phyloP scores from a whole-genome alignment of 2,113 vertebrate species.

The Formicarius rufipectus region DNA sequence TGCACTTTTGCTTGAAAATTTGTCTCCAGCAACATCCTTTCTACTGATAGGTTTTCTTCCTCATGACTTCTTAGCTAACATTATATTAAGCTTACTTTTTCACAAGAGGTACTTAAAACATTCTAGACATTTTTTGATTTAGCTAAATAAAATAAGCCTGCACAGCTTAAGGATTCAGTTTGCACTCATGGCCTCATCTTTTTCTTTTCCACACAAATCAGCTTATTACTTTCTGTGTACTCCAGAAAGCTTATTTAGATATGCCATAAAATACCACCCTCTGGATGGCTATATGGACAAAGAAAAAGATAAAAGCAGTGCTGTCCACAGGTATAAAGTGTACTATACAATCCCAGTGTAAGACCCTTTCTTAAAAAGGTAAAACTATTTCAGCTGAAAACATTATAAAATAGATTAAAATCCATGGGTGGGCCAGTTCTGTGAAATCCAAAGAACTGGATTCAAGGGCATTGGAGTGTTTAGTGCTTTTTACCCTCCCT shows the following conservation, averaged over 20 bases:
- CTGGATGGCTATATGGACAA: not conserved
- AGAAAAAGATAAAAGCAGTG: not conserved
- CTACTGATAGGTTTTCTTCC: not conserved
- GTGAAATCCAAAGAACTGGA: not conserved
- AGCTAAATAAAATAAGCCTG: not conserved
- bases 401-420: not conserved
- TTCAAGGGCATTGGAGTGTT: not conserved
- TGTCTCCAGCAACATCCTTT: not conserved
- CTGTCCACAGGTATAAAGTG: not conserved
- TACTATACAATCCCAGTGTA: not conserved
- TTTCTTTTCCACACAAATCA: not conserved
- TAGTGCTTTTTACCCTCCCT: rapidly evolving
- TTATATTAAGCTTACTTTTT: not conserved
- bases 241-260: not conserved
- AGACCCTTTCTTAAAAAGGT: not conserved
- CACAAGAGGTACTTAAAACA: not conserved
- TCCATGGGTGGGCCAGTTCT: not conserved
- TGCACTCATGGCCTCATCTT: not conserved
- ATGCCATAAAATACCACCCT: not conserved
- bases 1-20: not conserved
- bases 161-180: not conserved
- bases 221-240: not conserved
- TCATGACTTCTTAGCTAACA: not conserved
- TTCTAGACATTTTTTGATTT: not conserved
- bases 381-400: not conserved